Conservation (phyloP, 2,113 vertebrate genomes). For the Zosterops hypoxanthus region DNA sequence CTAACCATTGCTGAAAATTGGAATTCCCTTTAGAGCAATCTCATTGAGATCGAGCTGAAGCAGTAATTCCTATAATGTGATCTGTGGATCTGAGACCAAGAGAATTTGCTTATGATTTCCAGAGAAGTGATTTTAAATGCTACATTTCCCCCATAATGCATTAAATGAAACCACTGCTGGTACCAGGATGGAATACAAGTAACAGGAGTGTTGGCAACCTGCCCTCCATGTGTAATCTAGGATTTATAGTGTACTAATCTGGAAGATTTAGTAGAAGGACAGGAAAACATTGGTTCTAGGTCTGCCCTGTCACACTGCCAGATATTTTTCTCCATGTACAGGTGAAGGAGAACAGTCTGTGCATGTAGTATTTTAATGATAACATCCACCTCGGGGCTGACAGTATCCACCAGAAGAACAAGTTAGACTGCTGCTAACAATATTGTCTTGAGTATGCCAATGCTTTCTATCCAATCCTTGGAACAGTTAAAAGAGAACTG, state of each 20-base stretch:
- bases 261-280: neutral
- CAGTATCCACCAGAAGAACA: neutral
- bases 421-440: neutral
- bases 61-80: neutral
- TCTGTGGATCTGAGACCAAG: neutral
- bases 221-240: rapidly evolving
- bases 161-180: neutral
- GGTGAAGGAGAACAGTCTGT: neutral
- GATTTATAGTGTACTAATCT: neutral
- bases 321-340: neutral
- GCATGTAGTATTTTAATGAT: neutral
- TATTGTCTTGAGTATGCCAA: neutral
- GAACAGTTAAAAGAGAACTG: neutral
- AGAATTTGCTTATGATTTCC: neutral
- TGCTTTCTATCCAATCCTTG: neutral
- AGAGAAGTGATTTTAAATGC: neutral
- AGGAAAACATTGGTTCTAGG: neutral
- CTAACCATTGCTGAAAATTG: neutral
- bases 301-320: neutral
- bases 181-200: neutral
- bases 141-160: neutral
- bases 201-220: neutral
- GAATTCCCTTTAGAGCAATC: neutral
- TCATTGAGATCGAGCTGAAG: neutral
- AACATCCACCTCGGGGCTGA: neutral